Evolutionary conservation across 2,888 invertebrate species (phyloP), one percentile per base, ranked within the genome.

Genomic region (Ryuthela nishihirai): DNA sequence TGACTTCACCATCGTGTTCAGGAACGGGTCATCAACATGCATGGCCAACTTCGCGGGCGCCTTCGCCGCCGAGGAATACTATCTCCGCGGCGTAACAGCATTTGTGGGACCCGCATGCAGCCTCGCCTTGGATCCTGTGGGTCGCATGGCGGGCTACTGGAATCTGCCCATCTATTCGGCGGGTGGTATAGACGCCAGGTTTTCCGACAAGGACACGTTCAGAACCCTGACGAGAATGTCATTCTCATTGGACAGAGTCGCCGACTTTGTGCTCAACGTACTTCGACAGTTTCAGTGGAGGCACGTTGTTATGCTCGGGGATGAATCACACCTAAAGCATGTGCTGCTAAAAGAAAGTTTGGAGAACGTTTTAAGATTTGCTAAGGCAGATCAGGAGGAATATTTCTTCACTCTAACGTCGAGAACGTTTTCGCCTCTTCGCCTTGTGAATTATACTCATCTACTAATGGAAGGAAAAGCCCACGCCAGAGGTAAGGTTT

Each of bases 31-130:
- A 0, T 48, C 48, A n/a, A 24, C 46, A 1, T 67, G 67, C 36
- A 45, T 50, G 20, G 39, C 39, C 1, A 49, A 36, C 23, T 48
- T 61, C 41, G 54, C 61, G 3, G 48, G 50, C 1, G 66, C 52
- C 2, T 49, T 60, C 3, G 35, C 59, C n/a, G 66, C 66, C 2
- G 67, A 61, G 9, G 66, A 67, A 40, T 67, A 62, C 45, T 64
- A 64, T 43, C 23, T 40, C n/a, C 35, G 50, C 15, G 55, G 39
- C 1, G 66, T 67, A 10, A 63, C 58, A 54, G 89, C 88, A 0
- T 90, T 87, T 72, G 82, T 90, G 45, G 89, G 90, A 0, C 89
- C 89, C 0, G 88, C 88, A 2, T 90, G 90, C 71, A 87, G 90
- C 40, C 35, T 25, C 7, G 90, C 90, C 1, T 74, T 92, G 68